These are phyloP conservation scores for Pelecanus crispus DNA, from an alignment of 2,113 vertebrate genomes.

Conservation along the genomic window DNA sequence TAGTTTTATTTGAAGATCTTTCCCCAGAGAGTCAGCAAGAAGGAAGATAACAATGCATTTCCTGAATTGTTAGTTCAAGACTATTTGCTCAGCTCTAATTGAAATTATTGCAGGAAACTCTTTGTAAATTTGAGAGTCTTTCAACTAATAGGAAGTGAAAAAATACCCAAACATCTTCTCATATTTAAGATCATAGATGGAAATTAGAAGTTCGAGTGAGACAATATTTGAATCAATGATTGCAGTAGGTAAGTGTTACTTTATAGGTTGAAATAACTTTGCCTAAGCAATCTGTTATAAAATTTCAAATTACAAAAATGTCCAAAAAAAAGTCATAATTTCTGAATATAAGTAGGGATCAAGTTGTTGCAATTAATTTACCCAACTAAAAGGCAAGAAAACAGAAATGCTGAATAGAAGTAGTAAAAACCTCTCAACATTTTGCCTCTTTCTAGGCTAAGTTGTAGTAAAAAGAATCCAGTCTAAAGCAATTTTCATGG, in stretches of 20 bases:
- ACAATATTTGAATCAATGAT: neutral
- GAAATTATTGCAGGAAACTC: neutral
- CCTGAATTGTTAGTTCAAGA: neutral
- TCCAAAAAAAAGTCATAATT: neutral
- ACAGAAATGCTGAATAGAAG: neutral
- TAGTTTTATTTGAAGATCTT: neutral
- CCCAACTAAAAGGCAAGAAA: neutral
- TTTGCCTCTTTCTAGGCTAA: neutral
- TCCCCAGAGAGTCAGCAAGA: neutral
- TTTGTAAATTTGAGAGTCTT: neutral
- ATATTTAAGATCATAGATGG: neutral
- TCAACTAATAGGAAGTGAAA: neutral
- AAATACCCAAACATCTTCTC: neutral
- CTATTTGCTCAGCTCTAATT: neutral
- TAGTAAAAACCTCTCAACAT: neutral
- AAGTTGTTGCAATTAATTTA: neutral
- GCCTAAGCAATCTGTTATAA: neutral
- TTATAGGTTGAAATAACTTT: neutral
- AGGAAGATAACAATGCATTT: neutral
- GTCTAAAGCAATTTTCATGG: neutral
- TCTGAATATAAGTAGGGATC: neutral
- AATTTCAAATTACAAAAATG: neutral
- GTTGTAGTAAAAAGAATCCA: neutral
- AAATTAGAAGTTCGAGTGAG: neutral
- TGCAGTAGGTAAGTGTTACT: neutral